Evolutionary conservation across 2,888 invertebrate genomes (phyloP), one percentile per base, ranked within the genome.

Genomic region (Galeruca laticollis): DNA sequence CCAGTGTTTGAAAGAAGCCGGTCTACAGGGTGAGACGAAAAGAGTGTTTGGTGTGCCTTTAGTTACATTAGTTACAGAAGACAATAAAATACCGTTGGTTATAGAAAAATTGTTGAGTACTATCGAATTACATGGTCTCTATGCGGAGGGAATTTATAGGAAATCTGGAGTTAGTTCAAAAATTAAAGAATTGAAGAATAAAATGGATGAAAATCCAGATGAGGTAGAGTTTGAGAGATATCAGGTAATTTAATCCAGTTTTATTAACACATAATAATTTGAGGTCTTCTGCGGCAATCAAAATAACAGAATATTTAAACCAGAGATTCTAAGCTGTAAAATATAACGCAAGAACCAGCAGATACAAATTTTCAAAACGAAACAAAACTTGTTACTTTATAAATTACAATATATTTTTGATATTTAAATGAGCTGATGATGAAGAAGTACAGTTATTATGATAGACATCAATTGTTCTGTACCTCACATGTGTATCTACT

Each of bases 71-170:
- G 90, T 92, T 56, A 90, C 91, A 2, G 91, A 91, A 26, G 94
- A 94, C 72, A 90, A 90, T 74, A 94, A 93, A 83, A 93, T 97
- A 74, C 98, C 98, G 0, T 86, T 92, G n/a, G 92, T 97, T 9
- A 92, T 97, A 43, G 97, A 97, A 83, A 88, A 94, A 74, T 88
- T 98, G 60, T 93, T 98, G 76, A 93, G 93, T 40, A 93, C 94
- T 37, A 95, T 98, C 79, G 98, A 98, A 86, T 90, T 96, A 88
- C 92, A 93, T 75, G 97, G 97, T 9, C 87, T 98, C 52, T 97
- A 96, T 84, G 94, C 94, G 0, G 97, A 97, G 82, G 98, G 98
- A 1, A 89, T 98, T 71, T 98, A 98, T 84, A 89, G 98, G 60
- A 98, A 98, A 84, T 94, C 95, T 76, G 97, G 94, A 21, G 93